Percentiles rank a stretch among this genome's conserved stretches.
phyloP scores from a whole-genome alignment of 2,888 invertebrate genomes.

The Augiades crinisus region DNA sequence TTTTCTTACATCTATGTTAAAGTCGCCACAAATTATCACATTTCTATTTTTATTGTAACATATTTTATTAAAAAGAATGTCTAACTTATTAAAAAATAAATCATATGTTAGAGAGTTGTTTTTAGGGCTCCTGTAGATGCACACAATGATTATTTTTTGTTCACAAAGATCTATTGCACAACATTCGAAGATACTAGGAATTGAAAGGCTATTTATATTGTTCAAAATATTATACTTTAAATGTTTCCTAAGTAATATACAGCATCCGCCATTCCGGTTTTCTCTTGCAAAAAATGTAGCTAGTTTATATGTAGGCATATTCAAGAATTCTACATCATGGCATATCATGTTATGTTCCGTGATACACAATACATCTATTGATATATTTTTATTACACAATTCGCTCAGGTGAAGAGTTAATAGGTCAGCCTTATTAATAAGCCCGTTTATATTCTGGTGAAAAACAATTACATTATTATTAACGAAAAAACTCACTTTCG shows the following conservation, averaged over 20 bases:
- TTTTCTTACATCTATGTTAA: slow-evolving; percentile 13
- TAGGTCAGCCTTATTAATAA: neutral
- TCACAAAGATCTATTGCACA: neutral
- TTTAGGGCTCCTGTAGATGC: neutral
- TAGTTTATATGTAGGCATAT: neutral
- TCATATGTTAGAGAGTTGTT: neutral
- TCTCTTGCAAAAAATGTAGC: neutral
- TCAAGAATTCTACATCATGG: neutral
- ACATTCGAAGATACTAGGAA: slow-evolving; percentile 6
- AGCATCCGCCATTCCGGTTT: neutral
- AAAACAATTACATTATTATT: too few relatives aligned
- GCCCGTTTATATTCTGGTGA: too few relatives aligned
- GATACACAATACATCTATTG: neutral
- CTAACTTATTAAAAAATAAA: neutral
- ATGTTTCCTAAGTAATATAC: neutral
- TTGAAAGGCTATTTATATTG: neutral
- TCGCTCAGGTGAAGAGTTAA: neutral
- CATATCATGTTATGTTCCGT: neutral
- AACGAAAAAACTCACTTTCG: too few relatives aligned
- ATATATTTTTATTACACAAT: neutral
- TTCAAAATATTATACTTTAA: neutral
- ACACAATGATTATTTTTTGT: neutral
- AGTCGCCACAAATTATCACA: slow-evolving; percentile 14
- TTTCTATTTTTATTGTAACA: slow-evolving; percentile 11
- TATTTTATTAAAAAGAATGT: neutral